Base-by-base conservation (phyloP, 2,888 invertebrate genomes). In the Artemia sp. region DNA sequence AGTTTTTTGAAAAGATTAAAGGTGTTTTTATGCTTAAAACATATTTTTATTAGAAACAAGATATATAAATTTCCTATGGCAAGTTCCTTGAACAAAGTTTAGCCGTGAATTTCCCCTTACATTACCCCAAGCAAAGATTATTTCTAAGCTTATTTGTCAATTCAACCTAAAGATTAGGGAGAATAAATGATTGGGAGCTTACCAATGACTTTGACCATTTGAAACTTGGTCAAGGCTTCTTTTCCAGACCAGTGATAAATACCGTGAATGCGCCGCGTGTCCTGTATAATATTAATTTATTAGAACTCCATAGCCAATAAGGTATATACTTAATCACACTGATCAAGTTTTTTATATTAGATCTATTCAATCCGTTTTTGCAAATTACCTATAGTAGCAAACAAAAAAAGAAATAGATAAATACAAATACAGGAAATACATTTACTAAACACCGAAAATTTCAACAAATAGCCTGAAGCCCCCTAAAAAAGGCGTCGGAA, bases 181-280 rank as follows among this genome's bases (percentile, higher is more conserved):
- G 38, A 81, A 89, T 78, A 76, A 88, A 24, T 10, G n/a, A 9
- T 58, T n/a, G n/a, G 64, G 24, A 9, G n/a, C 64, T 58, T 58
- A 58, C 64, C 79, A 77, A 82, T 82, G 10, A 75, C 74, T 66
- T 77, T 67, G 2, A 78, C 76, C 81, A 82, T 82, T 69, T 78
- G 77, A 75, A 80, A 82, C 73, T 82, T 82, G 11, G 82, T 82
- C 75, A 81, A 76, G 51, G 76, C 75, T 74, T 82, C 80, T 69
- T 76, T 73, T 8, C 81, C 81, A 74, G 79, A 78, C 79, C 80
- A 82, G 71, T 82, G 82, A 74, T 77, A 82, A 58, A 81, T 77
- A 19, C 81, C 82, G 69, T 71, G 73, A 8, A 78, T 66, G 38
- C 38, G 6, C 38, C 38, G 38, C 38, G 38, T 38, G 38, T 38